Evolutionary conservation across 2,888 invertebrate species (phyloP), one percentile per base, ranked within the genome.

Genomic region (Athalia circularis): DNA sequence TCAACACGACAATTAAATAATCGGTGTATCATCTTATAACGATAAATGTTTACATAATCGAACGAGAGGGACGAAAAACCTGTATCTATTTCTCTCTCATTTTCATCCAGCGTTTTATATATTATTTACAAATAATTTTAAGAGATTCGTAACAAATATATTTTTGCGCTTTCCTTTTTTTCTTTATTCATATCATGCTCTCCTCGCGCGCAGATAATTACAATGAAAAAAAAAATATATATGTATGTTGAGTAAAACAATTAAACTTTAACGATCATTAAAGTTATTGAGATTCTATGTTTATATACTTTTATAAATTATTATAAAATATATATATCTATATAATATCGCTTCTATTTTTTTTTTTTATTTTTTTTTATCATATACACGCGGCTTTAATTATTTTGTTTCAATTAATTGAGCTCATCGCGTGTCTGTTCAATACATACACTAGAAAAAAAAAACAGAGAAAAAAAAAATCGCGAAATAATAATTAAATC

Each of bases 1-100:
- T 81, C 80, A 65, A 29, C 29, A 29, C 29, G 29, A 78, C 76
- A 79, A 62, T 68, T 43, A 64, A 77, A 80, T 47, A 79, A 81
- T 75, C 75, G 62, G 75, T 75, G 62, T 62, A 59, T 50, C n/a
- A 47, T 62, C 75, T 75, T 52, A 62, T 62, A 75, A 50, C 45
- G 2, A 48, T 29, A 7, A 4, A 1, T 15, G 45, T 54, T 15
- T 45, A 45, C 52, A 54, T 3, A 43, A 54, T 7, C 9, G 3
- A 67, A 11, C 4, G 7, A 45, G 11, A 52, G 6, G n/a, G 45
- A 15, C 29, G 9, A 43, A 1, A 48, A 13, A 15, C 6, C 9
- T 4, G n/a, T 5, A 3, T 45, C 29, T 50, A 50, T 7, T 13
- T 8, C 43, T 65, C 47, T n/a, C 5, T n/a, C 8, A 8, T 65